These are phyloP conservation scores for Dolomedes plantarius DNA, from an alignment of 2,888 invertebrate species.

Conservation along the genomic window DNA sequence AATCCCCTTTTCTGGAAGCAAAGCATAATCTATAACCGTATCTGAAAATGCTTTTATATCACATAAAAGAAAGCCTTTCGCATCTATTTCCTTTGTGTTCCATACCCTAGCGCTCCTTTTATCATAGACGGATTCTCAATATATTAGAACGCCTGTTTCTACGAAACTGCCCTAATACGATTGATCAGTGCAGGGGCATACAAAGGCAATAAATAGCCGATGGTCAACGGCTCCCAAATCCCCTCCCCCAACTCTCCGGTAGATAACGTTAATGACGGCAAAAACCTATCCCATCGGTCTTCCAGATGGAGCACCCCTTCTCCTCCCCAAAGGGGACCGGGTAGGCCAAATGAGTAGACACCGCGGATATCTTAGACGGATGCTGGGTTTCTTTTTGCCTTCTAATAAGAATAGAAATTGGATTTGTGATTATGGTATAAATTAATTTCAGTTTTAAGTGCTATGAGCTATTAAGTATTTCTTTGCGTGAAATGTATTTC, in stretches of 20 bases:
- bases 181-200: background rate
- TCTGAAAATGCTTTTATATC: background rate
- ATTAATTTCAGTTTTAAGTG: no score
- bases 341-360: background rate
- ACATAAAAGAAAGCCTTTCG: background rate
- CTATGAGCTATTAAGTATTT: no score
- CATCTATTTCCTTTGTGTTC: background rate
- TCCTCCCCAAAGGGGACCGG: background rate
- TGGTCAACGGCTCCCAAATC: slow-evolving; percentile 12
- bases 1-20: background rate
- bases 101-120: background rate
- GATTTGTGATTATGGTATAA: no score
- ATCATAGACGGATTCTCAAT: background rate
- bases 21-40: background rate
- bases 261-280: slow-evolving; percentile 19
- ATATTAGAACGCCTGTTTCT: slow-evolving; percentile 2
- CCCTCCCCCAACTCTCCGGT: background rate
- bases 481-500: no score
- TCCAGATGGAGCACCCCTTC: background rate
- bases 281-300: background rate
- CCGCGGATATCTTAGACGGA: no score
- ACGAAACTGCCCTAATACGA: slow-evolving; percentile 4
- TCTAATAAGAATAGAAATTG: no score
- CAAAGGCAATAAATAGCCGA: slow-evolving; percentile 22
- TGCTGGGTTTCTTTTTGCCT: no score